Evolutionary conservation across 2,888 invertebrate species (phyloP).

Genomic region (Colostygia pectinataria): DNA sequence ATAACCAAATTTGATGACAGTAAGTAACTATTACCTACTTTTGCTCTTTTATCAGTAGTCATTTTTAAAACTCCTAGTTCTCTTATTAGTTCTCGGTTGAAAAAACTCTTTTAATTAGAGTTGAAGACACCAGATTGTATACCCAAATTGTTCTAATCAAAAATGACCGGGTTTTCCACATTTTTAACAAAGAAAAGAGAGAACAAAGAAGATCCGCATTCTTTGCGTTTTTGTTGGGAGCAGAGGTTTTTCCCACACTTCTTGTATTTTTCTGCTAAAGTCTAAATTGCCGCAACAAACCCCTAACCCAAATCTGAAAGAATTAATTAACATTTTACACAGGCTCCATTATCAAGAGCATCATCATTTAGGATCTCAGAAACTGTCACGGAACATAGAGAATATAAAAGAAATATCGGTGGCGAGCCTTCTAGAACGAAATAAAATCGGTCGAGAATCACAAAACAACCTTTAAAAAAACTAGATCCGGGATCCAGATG

Average conservation of each 20-base stretch:
- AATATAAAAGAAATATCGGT: slow-evolving; percentile 5
- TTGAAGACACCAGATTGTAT: too few species aligned
- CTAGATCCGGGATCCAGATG: slow-evolving; percentile 52
- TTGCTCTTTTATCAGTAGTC: background rate
- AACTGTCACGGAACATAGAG: slow-evolving; percentile 9
- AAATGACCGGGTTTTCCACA: slow-evolving; percentile 12
- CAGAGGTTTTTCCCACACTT: slow-evolving; percentile 22
- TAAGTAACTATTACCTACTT: slow-evolving; percentile 8
- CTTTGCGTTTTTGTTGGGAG: slow-evolving; percentile 10
- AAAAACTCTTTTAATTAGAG: too few species aligned
- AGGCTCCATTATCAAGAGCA: slow-evolving; percentile 14
- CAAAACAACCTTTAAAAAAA: slow-evolving; percentile 42
- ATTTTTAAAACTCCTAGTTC: too few species aligned
- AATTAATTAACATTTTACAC: slow-evolving; percentile 16
- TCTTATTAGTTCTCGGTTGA: too few species aligned
- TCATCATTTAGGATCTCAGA: slow-evolving; percentile 12
- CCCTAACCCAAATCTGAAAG: slow-evolving; percentile 24
- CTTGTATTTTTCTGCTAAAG: slow-evolving; percentile 12
- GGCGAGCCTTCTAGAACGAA: slow-evolving; percentile 20
- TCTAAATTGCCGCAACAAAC: slow-evolving; percentile 19
- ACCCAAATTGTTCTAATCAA: background rate
- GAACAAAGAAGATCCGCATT: slow-evolving; percentile 23
- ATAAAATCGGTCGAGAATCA: slow-evolving; percentile 14
- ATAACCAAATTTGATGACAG: slow-evolving; percentile 5
- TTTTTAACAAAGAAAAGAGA: slow-evolving; percentile 7